Percentiles rank a stretch among this genome's conserved stretches.
phyloP scores from a whole-genome alignment of 1,140 invertebrate species.

The Drosophila prosaltans region DNA sequence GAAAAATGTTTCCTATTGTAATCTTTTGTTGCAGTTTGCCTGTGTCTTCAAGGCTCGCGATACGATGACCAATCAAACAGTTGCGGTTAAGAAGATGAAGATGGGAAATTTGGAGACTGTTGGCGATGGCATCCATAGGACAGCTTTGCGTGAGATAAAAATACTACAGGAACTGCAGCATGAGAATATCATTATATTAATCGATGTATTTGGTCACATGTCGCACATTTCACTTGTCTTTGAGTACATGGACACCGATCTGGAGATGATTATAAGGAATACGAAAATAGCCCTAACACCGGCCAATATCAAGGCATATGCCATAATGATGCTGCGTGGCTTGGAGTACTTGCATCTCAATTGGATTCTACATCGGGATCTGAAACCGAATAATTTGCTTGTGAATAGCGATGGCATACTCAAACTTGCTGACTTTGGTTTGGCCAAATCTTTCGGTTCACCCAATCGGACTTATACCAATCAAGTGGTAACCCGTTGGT shows the following conservation, averaged over 20 bases:
- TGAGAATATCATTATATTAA: slow-evolving; percentile 95
- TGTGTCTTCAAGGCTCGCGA: slow-evolving; percentile 99
- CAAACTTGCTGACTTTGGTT: slow-evolving; percentile 99
- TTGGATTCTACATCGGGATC: slow-evolving; percentile 99
- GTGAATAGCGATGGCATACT: slow-evolving; percentile 96
- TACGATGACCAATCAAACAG: slow-evolving; percentile 92
- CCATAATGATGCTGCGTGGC: slow-evolving; percentile 95
- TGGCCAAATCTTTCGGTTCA: slow-evolving; percentile 98
- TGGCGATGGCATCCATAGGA: slow-evolving; percentile 98
- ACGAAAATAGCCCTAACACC: slow-evolving; percentile 94
- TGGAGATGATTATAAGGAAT: slow-evolving; percentile 96
- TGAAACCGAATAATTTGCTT: slow-evolving; percentile 99
- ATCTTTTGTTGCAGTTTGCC: slow-evolving; percentile 90
- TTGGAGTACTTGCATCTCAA: slow-evolving; percentile 97
- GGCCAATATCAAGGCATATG: slow-evolving; percentile 97
- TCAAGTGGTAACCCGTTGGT: slow-evolving; percentile 98
- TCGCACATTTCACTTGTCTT: slow-evolving; percentile 99
- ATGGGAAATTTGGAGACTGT: slow-evolving; percentile 89
- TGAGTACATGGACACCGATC: slow-evolving; percentile 99
- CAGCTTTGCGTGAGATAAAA: slow-evolving; percentile 99
- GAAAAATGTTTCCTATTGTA: background rate
- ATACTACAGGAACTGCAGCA: slow-evolving; percentile 97
- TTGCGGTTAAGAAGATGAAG: slow-evolving; percentile 99
- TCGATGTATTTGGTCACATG: slow-evolving; percentile 98
- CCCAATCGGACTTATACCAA: slow-evolving; percentile 98